Percentiles rank a stretch among this genome's conserved stretches.
These are phyloP conservation scores for Lepus oiostolus DNA, from an alignment of 2,797 vertebrate species.

Conservation along the genomic window DNA sequence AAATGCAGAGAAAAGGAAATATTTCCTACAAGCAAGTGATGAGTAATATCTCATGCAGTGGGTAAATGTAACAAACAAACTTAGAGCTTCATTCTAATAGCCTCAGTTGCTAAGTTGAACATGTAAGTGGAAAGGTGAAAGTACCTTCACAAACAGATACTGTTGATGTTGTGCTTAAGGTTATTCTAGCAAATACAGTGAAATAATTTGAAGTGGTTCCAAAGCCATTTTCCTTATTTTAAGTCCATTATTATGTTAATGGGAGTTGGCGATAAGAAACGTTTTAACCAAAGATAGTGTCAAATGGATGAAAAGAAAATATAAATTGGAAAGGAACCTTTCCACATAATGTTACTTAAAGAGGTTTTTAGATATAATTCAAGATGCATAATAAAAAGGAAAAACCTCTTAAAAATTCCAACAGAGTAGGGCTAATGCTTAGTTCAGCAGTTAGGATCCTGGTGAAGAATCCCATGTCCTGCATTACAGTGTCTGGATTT, in stretches of 20 bases:
- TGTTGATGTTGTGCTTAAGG: conserved; percentile 92
- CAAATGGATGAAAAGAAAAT: conserved; percentile 94
- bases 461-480: too few relatives aligned
- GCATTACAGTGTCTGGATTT: too few relatives aligned
- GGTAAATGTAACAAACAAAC: conserved; percentile 79
- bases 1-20: conserved; percentile 29
- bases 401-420: conserved; percentile 95
- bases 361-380: conserved; percentile 95
- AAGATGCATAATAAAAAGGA: conserved; percentile 95
- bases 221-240: conserved; percentile 93
- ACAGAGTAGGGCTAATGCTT: conserved; percentile 77
- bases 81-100: conserved; percentile 90
- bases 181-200: conserved; percentile 92
- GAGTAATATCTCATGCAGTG: neutral
- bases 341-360: conserved; percentile 72
- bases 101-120: conserved; percentile 89
- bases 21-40: conserved; percentile 5
- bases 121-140: conserved; percentile 91
- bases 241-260: conserved; percentile 94
- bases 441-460: too few relatives aligned
- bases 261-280: conserved; percentile 94
- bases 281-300: conserved; percentile 95
- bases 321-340: conserved; percentile 90
- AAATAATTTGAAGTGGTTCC: conserved; percentile 91
- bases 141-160: conserved; percentile 94